Evolutionary conservation across 2,797 vertebrate species (phyloP).

Genomic region (Microctenopoma lineatum): DNA sequence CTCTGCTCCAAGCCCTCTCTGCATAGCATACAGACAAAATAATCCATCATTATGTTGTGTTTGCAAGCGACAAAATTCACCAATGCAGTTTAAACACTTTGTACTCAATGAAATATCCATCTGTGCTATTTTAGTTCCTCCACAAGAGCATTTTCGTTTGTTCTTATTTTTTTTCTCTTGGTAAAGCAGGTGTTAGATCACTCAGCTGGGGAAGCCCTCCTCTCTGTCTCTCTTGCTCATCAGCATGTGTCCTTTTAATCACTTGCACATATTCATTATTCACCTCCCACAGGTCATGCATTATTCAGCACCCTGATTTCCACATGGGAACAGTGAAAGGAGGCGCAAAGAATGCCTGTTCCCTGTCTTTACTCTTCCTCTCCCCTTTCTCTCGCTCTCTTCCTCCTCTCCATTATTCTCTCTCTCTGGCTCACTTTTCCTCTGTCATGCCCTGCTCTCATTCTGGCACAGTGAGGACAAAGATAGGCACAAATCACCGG

Average conservation of each 20-base stretch:
- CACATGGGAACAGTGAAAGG: conserved; percentile 65
- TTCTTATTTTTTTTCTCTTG: conserved; percentile 1
- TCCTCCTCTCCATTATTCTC: not conserved
- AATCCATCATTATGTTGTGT: conserved; percentile 4
- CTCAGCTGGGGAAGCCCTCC: conserved; percentile 67
- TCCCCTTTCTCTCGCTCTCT: not conserved
- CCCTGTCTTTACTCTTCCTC: conserved; percentile 14
- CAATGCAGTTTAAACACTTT: conserved; percentile 18
- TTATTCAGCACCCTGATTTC: conserved; percentile 76
- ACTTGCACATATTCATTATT: conserved; percentile 80
- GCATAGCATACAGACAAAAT: conserved; percentile 41
- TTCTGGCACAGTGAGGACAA: conserved; percentile 21
- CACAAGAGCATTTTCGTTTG: conserved; percentile 1
- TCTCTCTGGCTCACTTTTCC: not conserved
- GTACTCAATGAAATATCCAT: conserved; percentile 9
- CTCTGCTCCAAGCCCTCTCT: conserved; percentile 11
- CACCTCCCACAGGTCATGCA: conserved; percentile 73
- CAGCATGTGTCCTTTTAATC: conserved; percentile 79
- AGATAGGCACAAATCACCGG: conserved; percentile 12
- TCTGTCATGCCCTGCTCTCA: conserved; percentile 11
- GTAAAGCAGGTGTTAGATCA: conserved; percentile 59
- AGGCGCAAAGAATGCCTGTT: conserved; percentile 59
- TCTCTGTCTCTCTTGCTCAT: conserved; percentile 53
- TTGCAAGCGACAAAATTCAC: conserved; percentile 17
- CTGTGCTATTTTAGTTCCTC: conserved; percentile 29